Evolutionary conservation across 2,797 vertebrate species (phyloP).

Genomic region (Aulostomus chinensis): DNA sequence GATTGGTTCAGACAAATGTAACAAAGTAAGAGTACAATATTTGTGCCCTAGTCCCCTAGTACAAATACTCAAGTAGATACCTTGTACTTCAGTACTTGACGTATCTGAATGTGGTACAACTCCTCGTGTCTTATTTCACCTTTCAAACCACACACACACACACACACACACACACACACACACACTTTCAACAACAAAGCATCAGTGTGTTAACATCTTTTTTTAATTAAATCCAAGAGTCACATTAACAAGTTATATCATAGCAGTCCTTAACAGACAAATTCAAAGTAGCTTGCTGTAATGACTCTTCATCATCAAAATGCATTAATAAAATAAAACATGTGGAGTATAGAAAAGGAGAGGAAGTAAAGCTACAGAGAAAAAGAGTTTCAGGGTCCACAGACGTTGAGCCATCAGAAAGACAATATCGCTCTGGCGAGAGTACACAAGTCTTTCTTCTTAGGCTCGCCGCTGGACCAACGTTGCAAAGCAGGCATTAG

Average conservation of each 20-base stretch:
- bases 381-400: conserved; percentile 44
- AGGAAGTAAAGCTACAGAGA: conserved; percentile 57
- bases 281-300: conserved; percentile 77
- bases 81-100: no score
- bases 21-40: no score
- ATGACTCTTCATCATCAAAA: conserved; percentile 78
- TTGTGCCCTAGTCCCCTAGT: no score
- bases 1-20: no score
- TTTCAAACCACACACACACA: background rate
- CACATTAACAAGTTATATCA: conserved; percentile 84
- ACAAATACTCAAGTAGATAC: no score
- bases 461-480: conserved; percentile 68
- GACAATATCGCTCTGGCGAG: conserved; percentile 60
- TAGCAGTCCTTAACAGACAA: conserved; percentile 79
- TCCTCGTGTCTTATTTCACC: no score
- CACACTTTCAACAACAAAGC: background rate
- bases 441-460: conserved; percentile 79
- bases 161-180: background rate
- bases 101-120: no score
- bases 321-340: conserved; percentile 77
- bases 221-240: conserved; percentile 80
- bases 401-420: conserved; percentile 78
- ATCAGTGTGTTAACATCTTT: conserved; percentile 38
- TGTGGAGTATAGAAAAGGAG: conserved; percentile 62
- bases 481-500: conserved; percentile 63